Conservation (phyloP, 2,888 invertebrate genomes). For the Linhomoeus sp. region DNA sequence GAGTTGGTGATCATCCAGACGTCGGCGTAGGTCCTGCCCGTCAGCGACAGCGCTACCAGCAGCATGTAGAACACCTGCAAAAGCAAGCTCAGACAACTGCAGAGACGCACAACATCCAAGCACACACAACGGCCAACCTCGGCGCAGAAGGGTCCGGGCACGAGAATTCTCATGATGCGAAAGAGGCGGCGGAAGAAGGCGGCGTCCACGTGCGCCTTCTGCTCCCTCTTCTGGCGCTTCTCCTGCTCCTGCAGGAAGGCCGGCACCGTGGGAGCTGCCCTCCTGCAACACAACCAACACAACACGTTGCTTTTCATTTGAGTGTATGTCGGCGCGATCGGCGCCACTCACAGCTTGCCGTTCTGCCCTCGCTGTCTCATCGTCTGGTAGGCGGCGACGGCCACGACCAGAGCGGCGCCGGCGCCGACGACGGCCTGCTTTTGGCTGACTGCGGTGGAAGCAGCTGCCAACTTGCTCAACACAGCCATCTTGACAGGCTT, state of each 20-base stretch:
- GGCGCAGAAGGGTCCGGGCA: conserved; percentile 14
- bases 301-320: too few relatives aligned
- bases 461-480: too few relatives aligned
- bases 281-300: not conserved
- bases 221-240: not conserved
- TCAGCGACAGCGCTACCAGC: conserved; percentile 48
- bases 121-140: conserved; percentile 10
- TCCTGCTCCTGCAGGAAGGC: not conserved
- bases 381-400: too few relatives aligned
- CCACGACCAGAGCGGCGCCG: too few relatives aligned
- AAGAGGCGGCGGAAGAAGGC: conserved; percentile 19
- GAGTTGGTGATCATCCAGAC: conserved; percentile 90
- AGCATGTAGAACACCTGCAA: conserved; percentile 17
- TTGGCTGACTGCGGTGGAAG: too few relatives aligned
- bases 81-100: not conserved
- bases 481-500: too few relatives aligned
- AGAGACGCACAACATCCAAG: not conserved
- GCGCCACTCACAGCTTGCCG: too few relatives aligned
- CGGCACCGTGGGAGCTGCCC: not conserved
- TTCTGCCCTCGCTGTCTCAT: too few relatives aligned
- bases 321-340: too few relatives aligned
- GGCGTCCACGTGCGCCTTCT: conserved; percentile 30
- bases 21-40: conserved; percentile 78
- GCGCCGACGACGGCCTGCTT: too few relatives aligned
- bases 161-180: conserved; percentile 12